These are phyloP conservation scores for Macroramphosus scolopax DNA, from an alignment of 2,797 vertebrate species.

Conservation along the genomic window DNA sequence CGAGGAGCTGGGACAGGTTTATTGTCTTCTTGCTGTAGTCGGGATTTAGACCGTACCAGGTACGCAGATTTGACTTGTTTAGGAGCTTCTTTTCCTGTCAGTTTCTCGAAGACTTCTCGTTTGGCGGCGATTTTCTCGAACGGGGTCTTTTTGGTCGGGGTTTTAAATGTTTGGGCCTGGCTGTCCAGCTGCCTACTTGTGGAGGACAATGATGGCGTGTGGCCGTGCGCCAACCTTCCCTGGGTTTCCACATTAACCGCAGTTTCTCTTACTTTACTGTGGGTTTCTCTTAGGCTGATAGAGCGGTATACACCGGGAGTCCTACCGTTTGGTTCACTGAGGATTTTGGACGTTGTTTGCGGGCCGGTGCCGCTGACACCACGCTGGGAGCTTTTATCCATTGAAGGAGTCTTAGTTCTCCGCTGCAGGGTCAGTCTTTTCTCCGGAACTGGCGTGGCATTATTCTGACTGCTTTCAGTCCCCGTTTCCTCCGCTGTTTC, in stretches of 20 bases:
- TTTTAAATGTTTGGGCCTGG: conserved; percentile 44
- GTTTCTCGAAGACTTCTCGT: conserved; percentile 64
- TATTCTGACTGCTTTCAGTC: conserved; percentile 48
- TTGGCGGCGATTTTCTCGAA: conserved; percentile 68
- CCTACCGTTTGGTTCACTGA: conserved; percentile 45
- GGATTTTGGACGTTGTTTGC: conserved; percentile 34
- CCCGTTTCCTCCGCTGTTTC: conserved; percentile 39
- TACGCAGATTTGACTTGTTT: conserved; percentile 59
- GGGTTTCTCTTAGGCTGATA: conserved; percentile 46
- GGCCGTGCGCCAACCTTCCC: conserved; percentile 1
- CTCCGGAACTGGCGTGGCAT: conserved; percentile 46
- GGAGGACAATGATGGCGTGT: conserved; percentile 3
- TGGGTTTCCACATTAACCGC: conserved; percentile 5
- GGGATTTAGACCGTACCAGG: conserved; percentile 67
- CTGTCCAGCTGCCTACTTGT: conserved; percentile 24
- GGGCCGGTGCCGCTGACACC: conserved; percentile 3
- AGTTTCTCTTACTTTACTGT: conserved; percentile 26
- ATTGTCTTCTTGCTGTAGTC: conserved; percentile 22
- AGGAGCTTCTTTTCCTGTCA: conserved; percentile 56
- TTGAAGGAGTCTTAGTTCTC: conserved; percentile 62
- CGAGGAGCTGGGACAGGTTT: conserved; percentile 39
- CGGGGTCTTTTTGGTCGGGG: conserved; percentile 59
- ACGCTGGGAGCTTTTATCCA: conserved; percentile 50
- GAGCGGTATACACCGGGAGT: conserved; percentile 36
- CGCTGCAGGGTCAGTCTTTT: conserved; percentile 77